A percentile compares a stretch with the other conserved stretches of the same genome.
phyloP scores from a whole-genome alignment of 2,113 vertebrate genomes.

The Paradisaea rubra region DNA sequence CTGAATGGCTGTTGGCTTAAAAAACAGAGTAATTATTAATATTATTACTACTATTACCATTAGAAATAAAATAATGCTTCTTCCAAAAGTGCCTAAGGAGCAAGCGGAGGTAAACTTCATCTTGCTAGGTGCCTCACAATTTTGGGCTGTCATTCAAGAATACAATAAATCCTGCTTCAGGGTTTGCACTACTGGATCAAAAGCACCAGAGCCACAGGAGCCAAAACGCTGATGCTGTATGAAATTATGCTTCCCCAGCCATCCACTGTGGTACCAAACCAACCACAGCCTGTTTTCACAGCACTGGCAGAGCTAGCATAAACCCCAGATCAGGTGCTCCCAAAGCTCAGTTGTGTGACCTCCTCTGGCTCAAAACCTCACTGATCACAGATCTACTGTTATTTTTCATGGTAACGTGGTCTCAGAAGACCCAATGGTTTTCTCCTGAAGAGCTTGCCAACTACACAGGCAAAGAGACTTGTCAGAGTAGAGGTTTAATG shows the following conservation, averaged over 20 bases:
- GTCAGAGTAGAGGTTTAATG: background rate
- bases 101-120: background rate
- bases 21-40: background rate
- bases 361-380: background rate
- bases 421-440: background rate
- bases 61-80: background rate
- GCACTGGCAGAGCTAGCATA: background rate
- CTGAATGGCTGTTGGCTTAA: background rate
- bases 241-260: background rate
- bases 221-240: background rate
- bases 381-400: background rate
- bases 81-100: slow-evolving; percentile 32
- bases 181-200: slow-evolving; percentile 22
- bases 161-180: slow-evolving; percentile 16
- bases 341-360: background rate
- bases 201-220: background rate
- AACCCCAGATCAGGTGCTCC: background rate
- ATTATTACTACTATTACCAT: slow-evolving; percentile 13
- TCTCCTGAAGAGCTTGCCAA: background rate
- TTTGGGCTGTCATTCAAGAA: slow-evolving; percentile 8
- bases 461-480: background rate
- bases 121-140: background rate
- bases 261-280: background rate
- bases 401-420: background rate
- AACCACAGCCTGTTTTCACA: background rate